Base-by-base conservation (phyloP, 2,797 vertebrate species). In the Myotis vivesi region DNA sequence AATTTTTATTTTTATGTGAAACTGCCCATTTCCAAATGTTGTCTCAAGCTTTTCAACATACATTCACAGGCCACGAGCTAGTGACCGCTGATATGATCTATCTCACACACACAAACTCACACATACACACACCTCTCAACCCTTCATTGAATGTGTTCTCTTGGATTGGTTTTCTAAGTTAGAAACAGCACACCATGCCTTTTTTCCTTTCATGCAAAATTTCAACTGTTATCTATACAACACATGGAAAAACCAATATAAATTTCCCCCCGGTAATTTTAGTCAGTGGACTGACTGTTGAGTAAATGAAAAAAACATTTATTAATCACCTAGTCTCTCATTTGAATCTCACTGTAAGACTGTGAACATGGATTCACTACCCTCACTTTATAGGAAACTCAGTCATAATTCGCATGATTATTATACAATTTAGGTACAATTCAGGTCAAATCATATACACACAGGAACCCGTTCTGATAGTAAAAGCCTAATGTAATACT, bases 341-440 rank as follows among this genome's bases (percentile, higher is more conserved):
- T 79, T 57, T 82, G 53, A 80, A 80, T 79, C 66, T 93, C 89
- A 41, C 62, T 25, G 0, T 28, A 72, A 79, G 12, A 77, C 72
- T 91, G 79, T 57, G 80, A 72, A 62, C 36, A 10, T 83, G 46
- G 73, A 96, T 77, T 91, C 89, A 93, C 89, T 86, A 30, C 8
- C 79, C 79, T 88, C 41, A 84, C 73, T 68, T 95, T 85, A 59
- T 1, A 57, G 46, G 82, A 77, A 91, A 86, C n/a, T 57, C 38
- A 22, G 88, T 55, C 86, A 84, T 91, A 91, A 96, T 59, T 93
- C 79, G 83, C 68, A 49, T 1, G 44, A 91, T 93, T 93, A 87
- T 94, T 96, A 87, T 8, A 92, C 51, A 89, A 89, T 84, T 93
- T 46, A 95, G 79, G 86, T 75, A 55, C 23, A 92, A 96, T 91